Conservation (phyloP, 2,888 invertebrate species). For the Chloroclystis v-ata region DNA sequence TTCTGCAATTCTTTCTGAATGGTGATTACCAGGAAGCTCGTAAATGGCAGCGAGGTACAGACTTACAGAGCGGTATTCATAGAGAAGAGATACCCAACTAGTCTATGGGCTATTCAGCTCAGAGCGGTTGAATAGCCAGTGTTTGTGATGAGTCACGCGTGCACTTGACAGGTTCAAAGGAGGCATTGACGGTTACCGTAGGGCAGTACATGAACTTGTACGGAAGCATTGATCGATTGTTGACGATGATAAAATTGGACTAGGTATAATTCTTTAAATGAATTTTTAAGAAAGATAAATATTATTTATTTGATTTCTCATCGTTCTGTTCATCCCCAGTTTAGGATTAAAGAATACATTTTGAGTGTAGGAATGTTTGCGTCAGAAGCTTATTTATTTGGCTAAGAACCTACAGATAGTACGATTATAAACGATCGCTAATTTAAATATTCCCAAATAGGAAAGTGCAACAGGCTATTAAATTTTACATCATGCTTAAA, state of each 20-base stretch:
- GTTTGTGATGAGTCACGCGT: constrained; percentile 25
- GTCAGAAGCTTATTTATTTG: no score
- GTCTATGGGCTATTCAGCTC: constrained; percentile 11
- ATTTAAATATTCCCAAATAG: constrained; percentile 34
- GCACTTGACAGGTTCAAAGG: constrained; percentile 20
- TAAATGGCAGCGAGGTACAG: background rate
- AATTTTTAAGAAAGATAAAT: no score
- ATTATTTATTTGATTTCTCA: no score
- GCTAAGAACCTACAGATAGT: no score
- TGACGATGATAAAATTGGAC: no score
- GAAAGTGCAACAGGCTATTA: constrained; percentile 35
- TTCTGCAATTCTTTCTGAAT: background rate
- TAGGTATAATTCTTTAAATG: no score
- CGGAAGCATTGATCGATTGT: no score
- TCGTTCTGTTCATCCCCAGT: no score
- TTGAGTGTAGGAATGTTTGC: no score
- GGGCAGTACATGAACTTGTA: background rate
- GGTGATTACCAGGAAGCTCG: background rate
- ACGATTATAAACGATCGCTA: constrained; percentile 30
- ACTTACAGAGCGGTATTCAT: constrained; percentile 16
- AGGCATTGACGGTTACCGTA: constrained; percentile 22
- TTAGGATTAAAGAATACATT: background rate
- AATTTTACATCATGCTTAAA: constrained; percentile 30
- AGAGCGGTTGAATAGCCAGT: constrained; percentile 25
- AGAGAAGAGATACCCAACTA: no score